Base-by-base conservation (phyloP, 2,888 invertebrate species). In the Eilema depressum region DNA sequence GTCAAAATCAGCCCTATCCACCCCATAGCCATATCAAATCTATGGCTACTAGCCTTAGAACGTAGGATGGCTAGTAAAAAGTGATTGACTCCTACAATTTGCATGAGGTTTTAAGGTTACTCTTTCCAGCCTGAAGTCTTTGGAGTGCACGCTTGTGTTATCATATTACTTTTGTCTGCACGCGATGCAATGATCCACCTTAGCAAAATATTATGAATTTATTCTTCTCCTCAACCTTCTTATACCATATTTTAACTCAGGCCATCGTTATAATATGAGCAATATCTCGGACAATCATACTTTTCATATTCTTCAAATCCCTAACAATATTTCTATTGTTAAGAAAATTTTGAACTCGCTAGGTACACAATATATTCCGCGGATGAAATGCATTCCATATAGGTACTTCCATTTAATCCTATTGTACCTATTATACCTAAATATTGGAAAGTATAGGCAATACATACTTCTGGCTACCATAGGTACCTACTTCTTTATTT, bases 181-280 rank as follows among this genome's bases (percentile, higher is more conserved):
- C 4, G 0, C 41, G 41, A 41, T 41, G 17, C 41, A n/a, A n/a
- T n/a, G n/a, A n/a, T n/a, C n/a, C 7, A 33, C 7, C 33, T 41
- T 17, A 12, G 17, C 12, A 4, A 17, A 41, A 14, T 0, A 17
- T 17, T 41, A 17, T 17, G 12, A 41, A 17, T 41, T 41, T 41
- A 4, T 41, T 47, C 5, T 20, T 30, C 33, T 82, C 68, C 67
- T 77, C 80, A 75, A 79, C 74, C 75, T 78, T 78, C 76, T 80
- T 77, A 69, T 73, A 76, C 68, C 73, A 68, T 71, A 74, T 79
- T 78, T 76, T 76, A 79, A 79, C 63, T 81, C 77, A 77, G 81
- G 72, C 83, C 81, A 83, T 85, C 69, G 70, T 83, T 84, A 17
- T 37, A 82, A 83, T 80, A 84, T 83, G 81, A 83, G 77, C 69